Conservation (phyloP, 2,888 invertebrate species). For the Xylophagus ater region DNA sequence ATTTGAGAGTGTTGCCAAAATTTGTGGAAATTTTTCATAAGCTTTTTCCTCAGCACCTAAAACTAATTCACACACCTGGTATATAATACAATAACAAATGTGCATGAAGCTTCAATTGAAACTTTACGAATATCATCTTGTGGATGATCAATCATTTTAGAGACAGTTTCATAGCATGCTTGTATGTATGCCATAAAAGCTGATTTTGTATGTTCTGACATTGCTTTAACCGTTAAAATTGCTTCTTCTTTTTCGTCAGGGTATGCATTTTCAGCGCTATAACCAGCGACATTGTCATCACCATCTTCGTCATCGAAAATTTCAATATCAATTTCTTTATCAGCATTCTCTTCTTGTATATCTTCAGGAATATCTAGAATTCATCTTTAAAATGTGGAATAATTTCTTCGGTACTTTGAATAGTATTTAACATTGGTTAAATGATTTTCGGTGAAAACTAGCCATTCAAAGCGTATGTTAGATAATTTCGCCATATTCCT, state of each 20-base stretch:
- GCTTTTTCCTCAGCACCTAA: conserved; percentile 52
- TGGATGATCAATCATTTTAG: conserved; percentile 57
- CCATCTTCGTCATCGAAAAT: conserved; percentile 35
- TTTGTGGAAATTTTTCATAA: conserved; percentile 50
- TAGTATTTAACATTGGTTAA: conserved; percentile 51
- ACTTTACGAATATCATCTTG: conserved; percentile 58
- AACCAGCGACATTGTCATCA: conserved; percentile 41
- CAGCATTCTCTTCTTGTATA: conserved; percentile 20
- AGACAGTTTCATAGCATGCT: conserved; percentile 54
- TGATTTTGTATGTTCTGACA: conserved; percentile 52
- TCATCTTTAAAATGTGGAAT: conserved; percentile 45
- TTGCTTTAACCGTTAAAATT: conserved; percentile 56
- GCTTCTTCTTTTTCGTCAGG: conserved; percentile 72
- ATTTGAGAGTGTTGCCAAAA: conserved; percentile 54
- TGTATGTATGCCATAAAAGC: conserved; percentile 60
- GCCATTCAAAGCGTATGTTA: no score
- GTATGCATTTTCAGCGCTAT: conserved; percentile 63
- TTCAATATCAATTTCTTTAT: conserved; percentile 32
- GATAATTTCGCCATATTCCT: no score
- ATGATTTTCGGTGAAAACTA: conserved; percentile 55
- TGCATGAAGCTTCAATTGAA: conserved; percentile 52
- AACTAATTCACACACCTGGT: conserved; percentile 62
- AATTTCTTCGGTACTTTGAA: conserved; percentile 58
- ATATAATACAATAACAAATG: conserved; percentile 51
- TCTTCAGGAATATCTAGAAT: conserved; percentile 23